Evolutionary conservation across 2,797 vertebrate species (phyloP).

Genomic region (Anguilla anguilla): DNA sequence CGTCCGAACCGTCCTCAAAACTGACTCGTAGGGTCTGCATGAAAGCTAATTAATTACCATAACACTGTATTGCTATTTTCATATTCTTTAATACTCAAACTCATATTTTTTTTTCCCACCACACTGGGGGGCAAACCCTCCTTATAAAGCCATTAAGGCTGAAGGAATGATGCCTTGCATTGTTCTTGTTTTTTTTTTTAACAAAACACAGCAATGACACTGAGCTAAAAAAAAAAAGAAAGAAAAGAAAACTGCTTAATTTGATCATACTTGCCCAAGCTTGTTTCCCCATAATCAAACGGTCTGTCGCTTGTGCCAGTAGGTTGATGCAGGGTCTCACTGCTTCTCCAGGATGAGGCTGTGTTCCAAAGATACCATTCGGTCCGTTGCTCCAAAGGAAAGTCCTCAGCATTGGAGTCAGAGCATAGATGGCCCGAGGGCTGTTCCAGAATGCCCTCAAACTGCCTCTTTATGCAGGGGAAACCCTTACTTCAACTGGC

Average conservation of each 20-base stretch:
- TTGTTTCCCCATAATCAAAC: conserved; percentile 5
- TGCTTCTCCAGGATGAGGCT: not conserved
- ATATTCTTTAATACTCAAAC: not conserved
- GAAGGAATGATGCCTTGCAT: not conserved
- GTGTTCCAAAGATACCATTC: not conserved
- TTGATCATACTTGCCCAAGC: not conserved
- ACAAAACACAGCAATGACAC: not conserved
- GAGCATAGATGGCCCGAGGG: not conserved
- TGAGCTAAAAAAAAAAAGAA: not conserved
- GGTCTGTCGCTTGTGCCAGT: not conserved
- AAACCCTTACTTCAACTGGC: not conserved
- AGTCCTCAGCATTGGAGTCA: not conserved
- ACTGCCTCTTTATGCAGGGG: not conserved
- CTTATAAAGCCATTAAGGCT: not conserved
- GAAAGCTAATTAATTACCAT: conserved; percentile 28
- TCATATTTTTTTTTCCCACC: not conserved
- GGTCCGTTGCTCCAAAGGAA: not conserved
- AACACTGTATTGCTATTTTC: not conserved
- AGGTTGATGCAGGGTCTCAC: not conserved
- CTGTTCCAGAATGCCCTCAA: not conserved
- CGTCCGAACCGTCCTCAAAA: conserved; percentile 43
- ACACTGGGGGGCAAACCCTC: not conserved
- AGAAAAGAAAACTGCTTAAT: not conserved
- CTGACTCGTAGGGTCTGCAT: conserved; percentile 36
- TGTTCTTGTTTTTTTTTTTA: not conserved